phyloP scores from a whole-genome alignment of 2,888 invertebrate species.

The Coronaproctus castanopsis region DNA sequence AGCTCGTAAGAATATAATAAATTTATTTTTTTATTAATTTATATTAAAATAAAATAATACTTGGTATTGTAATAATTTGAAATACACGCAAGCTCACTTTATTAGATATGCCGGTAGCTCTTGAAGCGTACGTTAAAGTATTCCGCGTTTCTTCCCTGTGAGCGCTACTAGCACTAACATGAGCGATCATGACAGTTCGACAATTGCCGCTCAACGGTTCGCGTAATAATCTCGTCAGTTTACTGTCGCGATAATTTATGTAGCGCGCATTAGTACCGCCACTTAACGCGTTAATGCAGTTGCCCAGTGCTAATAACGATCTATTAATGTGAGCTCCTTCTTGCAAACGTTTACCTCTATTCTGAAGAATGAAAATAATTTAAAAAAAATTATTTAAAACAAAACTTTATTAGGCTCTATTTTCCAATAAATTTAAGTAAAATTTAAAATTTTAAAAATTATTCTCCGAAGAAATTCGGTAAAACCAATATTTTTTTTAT shows the following conservation, averaged over 20 bases:
- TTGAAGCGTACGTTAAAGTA: slow-evolving; percentile 79
- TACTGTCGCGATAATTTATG: slow-evolving; percentile 90
- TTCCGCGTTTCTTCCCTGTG: slow-evolving; percentile 84
- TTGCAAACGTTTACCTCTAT: slow-evolving; percentile 64
- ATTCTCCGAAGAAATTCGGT: too few relatives aligned
- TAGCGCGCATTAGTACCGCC: slow-evolving; percentile 45
- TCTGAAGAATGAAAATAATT: too few relatives aligned
- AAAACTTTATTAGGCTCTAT: background rate
- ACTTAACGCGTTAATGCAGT: slow-evolving; percentile 88
- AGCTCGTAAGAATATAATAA: too few relatives aligned
- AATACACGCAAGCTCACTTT: too few relatives aligned
- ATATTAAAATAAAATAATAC: too few relatives aligned
- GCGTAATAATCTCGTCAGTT: slow-evolving; percentile 70
- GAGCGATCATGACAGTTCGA: slow-evolving; percentile 91
- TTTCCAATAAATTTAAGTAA: background rate
- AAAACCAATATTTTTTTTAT: too few relatives aligned
- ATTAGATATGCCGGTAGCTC: slow-evolving; percentile 83
- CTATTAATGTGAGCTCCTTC: slow-evolving; percentile 93
- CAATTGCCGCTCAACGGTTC: slow-evolving; percentile 79
- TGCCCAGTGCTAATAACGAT: slow-evolving; percentile 71
- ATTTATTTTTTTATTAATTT: too few relatives aligned
- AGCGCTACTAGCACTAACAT: slow-evolving; percentile 62
- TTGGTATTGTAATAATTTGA: too few relatives aligned
- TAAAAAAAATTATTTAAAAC: too few relatives aligned
- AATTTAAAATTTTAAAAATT: background rate